Conservation (phyloP, 2,797 vertebrate genomes). For the Anabacerthia variegaticeps region DNA sequence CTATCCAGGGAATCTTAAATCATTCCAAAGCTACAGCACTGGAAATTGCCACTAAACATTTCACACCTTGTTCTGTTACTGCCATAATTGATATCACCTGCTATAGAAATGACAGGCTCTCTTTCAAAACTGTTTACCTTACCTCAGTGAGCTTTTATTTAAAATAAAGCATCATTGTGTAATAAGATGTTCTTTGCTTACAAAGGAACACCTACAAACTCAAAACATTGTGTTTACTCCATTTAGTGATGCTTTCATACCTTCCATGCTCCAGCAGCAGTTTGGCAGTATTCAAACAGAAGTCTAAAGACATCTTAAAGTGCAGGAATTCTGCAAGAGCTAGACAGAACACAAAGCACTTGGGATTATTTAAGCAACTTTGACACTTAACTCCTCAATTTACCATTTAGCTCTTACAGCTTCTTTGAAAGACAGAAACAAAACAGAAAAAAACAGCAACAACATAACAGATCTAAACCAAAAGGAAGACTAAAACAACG, state of each 20-base stretch:
- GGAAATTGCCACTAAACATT: neutral
- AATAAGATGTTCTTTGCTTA: neutral
- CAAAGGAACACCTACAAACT: neutral
- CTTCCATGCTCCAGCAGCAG: conserved; percentile 86
- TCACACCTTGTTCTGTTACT: neutral
- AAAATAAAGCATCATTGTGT: neutral
- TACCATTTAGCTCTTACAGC: neutral
- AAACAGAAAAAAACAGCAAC: neutral
- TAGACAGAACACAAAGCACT: conserved; percentile 59
- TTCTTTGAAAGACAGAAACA: neutral
- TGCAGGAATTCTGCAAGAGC: conserved; percentile 82
- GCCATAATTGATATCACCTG: neutral
- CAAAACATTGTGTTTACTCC: neutral
- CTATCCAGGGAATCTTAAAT: neutral
- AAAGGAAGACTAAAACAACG: neutral
- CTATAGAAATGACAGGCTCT: neutral
- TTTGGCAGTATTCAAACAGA: conserved; percentile 83
- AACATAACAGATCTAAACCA: neutral
- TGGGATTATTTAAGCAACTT: neutral
- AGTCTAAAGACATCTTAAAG: conserved; percentile 80
- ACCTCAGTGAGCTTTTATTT: neutral
- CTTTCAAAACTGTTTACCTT: neutral
- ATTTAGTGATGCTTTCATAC: conserved; percentile 69
- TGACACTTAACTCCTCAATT: neutral
- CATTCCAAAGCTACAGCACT: neutral